Conservation (phyloP, 2,888 invertebrate genomes). For the Agrotis ipsilon region DNA sequence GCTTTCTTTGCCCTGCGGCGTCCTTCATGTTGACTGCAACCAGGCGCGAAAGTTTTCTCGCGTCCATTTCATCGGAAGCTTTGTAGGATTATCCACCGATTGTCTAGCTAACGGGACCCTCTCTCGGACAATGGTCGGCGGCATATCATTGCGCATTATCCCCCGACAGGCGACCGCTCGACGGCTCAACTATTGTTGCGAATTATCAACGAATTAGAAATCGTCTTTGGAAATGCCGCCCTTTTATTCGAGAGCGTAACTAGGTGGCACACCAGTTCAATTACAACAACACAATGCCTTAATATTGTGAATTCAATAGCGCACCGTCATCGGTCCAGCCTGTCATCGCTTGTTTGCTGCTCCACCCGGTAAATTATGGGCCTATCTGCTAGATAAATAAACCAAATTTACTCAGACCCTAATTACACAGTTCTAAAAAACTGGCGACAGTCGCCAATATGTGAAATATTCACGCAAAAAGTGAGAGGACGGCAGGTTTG, state of each 20-base stretch:
- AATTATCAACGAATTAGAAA: conserved; percentile 89
- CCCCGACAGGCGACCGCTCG: conserved; percentile 79
- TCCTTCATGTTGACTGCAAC: conserved; percentile 83
- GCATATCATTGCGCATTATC: conserved; percentile 89
- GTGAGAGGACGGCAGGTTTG: conserved; percentile 81
- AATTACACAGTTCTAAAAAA: conserved; percentile 87
- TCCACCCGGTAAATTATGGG: conserved; percentile 73
- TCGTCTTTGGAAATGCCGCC: conserved; percentile 79
- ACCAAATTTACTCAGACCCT: conserved; percentile 83
- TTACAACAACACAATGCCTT: conserved; percentile 68
- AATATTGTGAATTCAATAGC: conserved; percentile 64
- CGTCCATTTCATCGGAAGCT: conserved; percentile 84
- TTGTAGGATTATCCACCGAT: conserved; percentile 88
- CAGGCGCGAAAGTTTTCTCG: conserved; percentile 88
- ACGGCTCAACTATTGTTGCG: conserved; percentile 81
- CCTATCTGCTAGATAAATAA: conserved; percentile 81
- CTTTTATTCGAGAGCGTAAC: conserved; percentile 84
- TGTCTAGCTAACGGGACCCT: conserved; percentile 85
- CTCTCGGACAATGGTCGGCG: conserved; percentile 78
- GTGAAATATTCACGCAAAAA: conserved; percentile 87
- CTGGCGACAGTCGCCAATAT: conserved; percentile 89
- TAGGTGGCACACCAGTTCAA: conserved; percentile 85
- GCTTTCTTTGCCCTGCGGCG: conserved; percentile 79
- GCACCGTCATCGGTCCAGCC: conserved; percentile 61
- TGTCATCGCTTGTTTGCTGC: conserved; percentile 73